A percentile compares a stretch with the other conserved stretches of the same genome.
Conservation (phyloP, 2,888 invertebrate genomes). For the Maniola hyperantus region DNA sequence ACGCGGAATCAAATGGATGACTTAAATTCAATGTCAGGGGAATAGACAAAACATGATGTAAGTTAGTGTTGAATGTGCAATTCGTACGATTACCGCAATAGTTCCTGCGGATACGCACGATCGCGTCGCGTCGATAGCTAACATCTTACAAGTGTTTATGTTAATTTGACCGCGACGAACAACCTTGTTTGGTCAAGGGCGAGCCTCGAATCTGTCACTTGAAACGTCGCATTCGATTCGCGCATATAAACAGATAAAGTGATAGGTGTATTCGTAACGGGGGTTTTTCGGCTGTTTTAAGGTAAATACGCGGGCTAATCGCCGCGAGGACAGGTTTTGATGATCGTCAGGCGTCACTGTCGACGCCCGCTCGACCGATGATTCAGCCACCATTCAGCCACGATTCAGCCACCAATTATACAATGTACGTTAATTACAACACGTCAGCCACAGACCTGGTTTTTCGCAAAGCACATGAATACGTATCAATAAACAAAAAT, state of each 20-base stretch:
- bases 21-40: slow-evolving; percentile 22
- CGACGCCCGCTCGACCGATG: slow-evolving; percentile 72
- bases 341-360: slow-evolving; percentile 52
- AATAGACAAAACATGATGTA: slow-evolving; percentile 20
- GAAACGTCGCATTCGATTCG: slow-evolving; percentile 54
- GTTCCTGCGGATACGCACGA: slow-evolving; percentile 42
- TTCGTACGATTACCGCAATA: slow-evolving; percentile 31
- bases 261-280: slow-evolving; percentile 2
- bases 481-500: slow-evolving; percentile 32
- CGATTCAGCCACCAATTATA: slow-evolving; percentile 64
- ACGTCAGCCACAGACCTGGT: slow-evolving; percentile 54
- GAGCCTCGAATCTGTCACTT: slow-evolving; percentile 60
- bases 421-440: slow-evolving; percentile 62
- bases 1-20: not conserved
- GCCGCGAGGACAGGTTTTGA: slow-evolving; percentile 52
- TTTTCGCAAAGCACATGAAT: slow-evolving; percentile 64
- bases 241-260: slow-evolving; percentile 46
- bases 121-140: slow-evolving; percentile 47
- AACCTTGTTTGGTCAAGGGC: slow-evolving; percentile 70
- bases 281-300: not conserved
- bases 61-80: slow-evolving; percentile 14
- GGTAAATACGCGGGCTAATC: slow-evolving; percentile 13
- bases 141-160: slow-evolving; percentile 49
- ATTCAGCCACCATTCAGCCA: slow-evolving; percentile 61
- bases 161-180: slow-evolving; percentile 60